phyloP scores from a whole-genome alignment of 2,113 vertebrate species.

The Lanius ludovicianus region DNA sequence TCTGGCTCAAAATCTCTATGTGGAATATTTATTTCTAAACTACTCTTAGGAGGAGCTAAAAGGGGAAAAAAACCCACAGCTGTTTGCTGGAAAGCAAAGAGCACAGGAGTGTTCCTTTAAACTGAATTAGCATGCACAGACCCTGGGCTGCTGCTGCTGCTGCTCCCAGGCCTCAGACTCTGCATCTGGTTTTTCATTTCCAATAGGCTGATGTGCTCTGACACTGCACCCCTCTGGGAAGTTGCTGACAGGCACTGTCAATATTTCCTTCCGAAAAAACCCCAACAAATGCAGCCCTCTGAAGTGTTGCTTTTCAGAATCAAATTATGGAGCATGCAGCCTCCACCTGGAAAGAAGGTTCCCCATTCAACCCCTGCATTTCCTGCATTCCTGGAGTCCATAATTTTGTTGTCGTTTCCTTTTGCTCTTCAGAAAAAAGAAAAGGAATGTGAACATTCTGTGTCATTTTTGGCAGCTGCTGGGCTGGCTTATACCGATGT shows the following conservation, averaged over 20 bases:
- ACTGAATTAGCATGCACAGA: neutral
- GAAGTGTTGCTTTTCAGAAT: neutral
- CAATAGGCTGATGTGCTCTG: constrained; percentile 30
- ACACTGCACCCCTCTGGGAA: constrained; percentile 50
- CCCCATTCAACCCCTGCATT: neutral
- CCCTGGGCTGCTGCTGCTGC: constrained; percentile 9
- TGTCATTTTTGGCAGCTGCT: neutral
- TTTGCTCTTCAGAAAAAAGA: neutral
- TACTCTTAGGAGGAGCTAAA: neutral
- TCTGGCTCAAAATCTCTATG: neutral
- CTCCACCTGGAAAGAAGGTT: neutral
- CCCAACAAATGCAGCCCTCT: neutral
- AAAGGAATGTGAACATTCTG: neutral
- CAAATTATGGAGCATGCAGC: neutral
- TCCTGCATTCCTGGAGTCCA: neutral
- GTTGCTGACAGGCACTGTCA: constrained; percentile 2
- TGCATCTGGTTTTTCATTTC: constrained; percentile 35
- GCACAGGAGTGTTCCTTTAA: neutral
- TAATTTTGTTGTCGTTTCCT: neutral
- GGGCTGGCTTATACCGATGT: neutral
- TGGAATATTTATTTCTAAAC: neutral
- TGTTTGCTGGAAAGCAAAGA: neutral
- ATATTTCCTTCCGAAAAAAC: neutral
- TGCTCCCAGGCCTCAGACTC: constrained; percentile 32
- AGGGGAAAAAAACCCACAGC: neutral